These are phyloP conservation scores for Harpalus rufipes DNA, from an alignment of 2,888 invertebrate species.

Conservation along the genomic window DNA sequence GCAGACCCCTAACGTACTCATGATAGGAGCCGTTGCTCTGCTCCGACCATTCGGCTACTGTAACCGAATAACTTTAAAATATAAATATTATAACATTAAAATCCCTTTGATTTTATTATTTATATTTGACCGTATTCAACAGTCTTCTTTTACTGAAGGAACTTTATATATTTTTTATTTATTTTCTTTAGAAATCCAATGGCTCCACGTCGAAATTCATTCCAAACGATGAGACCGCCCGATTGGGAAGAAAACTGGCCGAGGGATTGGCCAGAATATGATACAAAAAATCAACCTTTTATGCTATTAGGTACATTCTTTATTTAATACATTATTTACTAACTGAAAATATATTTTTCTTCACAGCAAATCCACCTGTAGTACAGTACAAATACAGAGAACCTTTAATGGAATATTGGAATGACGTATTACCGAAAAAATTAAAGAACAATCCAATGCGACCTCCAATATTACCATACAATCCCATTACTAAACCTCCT, in stretches of 20 bases:
- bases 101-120: too few species aligned
- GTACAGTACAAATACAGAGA: conserved; percentile 87
- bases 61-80: too few species aligned
- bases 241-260: conserved; percentile 82
- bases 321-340: not conserved
- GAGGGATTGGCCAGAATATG: conserved; percentile 91
- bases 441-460: conserved; percentile 79
- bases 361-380: conserved; percentile 87
- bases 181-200: conserved; percentile 85
- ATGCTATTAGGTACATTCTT: conserved; percentile 84
- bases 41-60: too few species aligned
- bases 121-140: too few species aligned
- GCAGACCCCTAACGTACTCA: too few species aligned
- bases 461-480: conserved; percentile 52
- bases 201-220: conserved; percentile 83
- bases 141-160: too few species aligned
- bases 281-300: conserved; percentile 86
- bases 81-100: too few species aligned
- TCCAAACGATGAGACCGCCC: conserved; percentile 81
- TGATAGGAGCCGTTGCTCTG: too few species aligned
- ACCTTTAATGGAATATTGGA: conserved; percentile 91
- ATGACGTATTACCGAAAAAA: conserved; percentile 87
- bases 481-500: conserved; percentile 17
- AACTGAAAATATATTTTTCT: conserved; percentile 54
- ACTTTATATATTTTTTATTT: conserved; percentile 47